Base-by-base conservation (phyloP, 2,113 vertebrate genomes). In the Capreolus pygargus region DNA sequence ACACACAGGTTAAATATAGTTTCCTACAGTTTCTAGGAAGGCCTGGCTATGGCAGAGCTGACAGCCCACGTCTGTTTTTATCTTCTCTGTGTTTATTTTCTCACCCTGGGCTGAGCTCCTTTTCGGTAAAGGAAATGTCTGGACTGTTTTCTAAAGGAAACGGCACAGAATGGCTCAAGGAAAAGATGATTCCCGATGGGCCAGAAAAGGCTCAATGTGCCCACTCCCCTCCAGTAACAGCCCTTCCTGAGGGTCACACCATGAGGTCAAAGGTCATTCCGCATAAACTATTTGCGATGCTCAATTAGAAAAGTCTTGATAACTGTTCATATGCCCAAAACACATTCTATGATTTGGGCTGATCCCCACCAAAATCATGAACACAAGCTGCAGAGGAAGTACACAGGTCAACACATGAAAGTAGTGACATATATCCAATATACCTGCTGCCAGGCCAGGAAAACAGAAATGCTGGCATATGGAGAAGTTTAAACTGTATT, bases 71-170 rank as follows among this genome's bases (percentile, higher is more conserved):
- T 50, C 82, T 82, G 47, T 95, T 88, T 88, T 64, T 5, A 64
- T 7, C 36, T 61, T 61, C 36, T 86, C 11, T 87, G 15, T 3
- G 7, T 76, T 84, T 95, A 84, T 78, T 89, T 97, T 79, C 47
- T 89, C 93, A 94, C 23, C n/a, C 36, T 47, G 45, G 25, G 92
- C 50, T 82, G 39, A 87, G 36, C 39, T 88, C 54, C 64, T 94
- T 86, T 79, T 76, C 6, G 52, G 39, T 58, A 96, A 94, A 96
- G 55, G 23, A 94, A 97, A 94, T 6, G 16, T 61, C 36, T 84
- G 30, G 19, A 82, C 36, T 89, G 17, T 78, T 57, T 67, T 43
- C 61, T 15, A n/a, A 96, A 96, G 57, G 14, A 96, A 97, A 95
- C 3, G 58, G 16, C 45, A 76, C 1, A 78, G 43, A 45, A 95